Evolutionary conservation across 2,113 vertebrate genomes (phyloP).

Genomic region (Pedetes capensis): DNA sequence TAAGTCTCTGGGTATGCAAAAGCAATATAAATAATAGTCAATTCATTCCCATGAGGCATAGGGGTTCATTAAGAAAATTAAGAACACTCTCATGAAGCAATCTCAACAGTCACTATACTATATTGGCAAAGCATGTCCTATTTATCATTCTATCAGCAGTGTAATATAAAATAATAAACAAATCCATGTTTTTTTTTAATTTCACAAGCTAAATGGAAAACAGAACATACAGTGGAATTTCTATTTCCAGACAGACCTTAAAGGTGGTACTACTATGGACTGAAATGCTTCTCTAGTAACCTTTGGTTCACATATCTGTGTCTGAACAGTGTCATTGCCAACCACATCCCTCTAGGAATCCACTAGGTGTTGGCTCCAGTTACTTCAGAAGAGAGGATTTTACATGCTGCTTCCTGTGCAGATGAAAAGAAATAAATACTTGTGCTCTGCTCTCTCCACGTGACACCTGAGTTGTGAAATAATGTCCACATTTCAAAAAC

Average conservation of each 20-base stretch:
- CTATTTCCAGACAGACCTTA: not conserved
- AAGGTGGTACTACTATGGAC: not conserved
- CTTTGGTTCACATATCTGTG: not conserved
- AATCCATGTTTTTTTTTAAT: not conserved
- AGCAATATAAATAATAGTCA: not conserved
- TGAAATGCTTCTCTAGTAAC: not conserved
- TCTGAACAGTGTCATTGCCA: not conserved
- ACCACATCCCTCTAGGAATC: not conserved
- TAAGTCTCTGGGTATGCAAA: not conserved
- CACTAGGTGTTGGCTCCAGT: not conserved
- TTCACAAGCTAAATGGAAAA: not conserved
- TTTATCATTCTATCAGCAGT: constrained; percentile 49
- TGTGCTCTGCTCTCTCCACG: not conserved
- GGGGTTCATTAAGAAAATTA: constrained; percentile 49
- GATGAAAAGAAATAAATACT: not conserved
- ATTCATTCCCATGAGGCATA: not conserved
- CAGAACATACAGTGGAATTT: not conserved
- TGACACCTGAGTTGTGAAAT: not conserved
- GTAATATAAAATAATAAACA: constrained; percentile 36
- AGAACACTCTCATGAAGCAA: not conserved
- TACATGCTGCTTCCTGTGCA: not conserved
- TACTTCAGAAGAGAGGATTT: not conserved
- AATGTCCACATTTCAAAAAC: not conserved
- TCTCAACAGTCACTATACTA: not conserved
- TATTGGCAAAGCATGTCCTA: not conserved